A percentile compares a stretch with the other conserved stretches of the same genome.
Evolutionary conservation across 2,113 vertebrate genomes (phyloP).

Genomic region (Motacilla alba): DNA sequence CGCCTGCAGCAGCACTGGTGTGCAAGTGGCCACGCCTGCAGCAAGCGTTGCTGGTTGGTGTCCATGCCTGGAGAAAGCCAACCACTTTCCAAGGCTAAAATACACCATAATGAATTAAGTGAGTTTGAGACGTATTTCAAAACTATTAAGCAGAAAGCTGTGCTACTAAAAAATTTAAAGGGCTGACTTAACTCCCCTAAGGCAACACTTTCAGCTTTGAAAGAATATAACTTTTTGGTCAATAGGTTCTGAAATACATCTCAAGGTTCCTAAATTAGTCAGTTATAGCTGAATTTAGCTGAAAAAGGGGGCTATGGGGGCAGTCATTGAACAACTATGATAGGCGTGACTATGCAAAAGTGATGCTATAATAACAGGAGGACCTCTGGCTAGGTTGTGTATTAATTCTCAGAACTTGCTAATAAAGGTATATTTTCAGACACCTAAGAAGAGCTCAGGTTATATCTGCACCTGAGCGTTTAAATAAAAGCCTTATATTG

Average conservation of each 20-base stretch:
- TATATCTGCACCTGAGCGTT: background rate
- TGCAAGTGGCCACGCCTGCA: background rate
- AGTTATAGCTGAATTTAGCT: constrained; percentile 7
- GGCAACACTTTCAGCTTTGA: constrained; percentile 36
- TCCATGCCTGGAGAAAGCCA: background rate
- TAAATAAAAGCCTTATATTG: background rate
- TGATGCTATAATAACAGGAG: background rate
- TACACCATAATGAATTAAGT: background rate
- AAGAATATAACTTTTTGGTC: constrained; percentile 42
- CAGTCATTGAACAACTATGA: background rate
- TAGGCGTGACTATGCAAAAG: background rate
- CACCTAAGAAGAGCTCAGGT: background rate
- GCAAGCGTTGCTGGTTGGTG: background rate
- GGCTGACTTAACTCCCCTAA: constrained; percentile 39
- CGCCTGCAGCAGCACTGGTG: background rate
- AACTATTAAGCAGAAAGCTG: constrained; percentile 36
- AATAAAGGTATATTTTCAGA: background rate
- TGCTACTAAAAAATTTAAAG: constrained; percentile 36
- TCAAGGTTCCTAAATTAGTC: constrained; percentile 45
- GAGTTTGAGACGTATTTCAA: constrained; percentile 43
- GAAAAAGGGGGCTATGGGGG: background rate
- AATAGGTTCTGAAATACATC: constrained; percentile 26
- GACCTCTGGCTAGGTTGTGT: background rate
- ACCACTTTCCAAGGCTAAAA: background rate
- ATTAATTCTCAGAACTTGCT: background rate